Evolutionary conservation across 2,113 vertebrate species (phyloP), one percentile per base, ranked within the genome.

Genomic region (Macquaria australasica): DNA sequence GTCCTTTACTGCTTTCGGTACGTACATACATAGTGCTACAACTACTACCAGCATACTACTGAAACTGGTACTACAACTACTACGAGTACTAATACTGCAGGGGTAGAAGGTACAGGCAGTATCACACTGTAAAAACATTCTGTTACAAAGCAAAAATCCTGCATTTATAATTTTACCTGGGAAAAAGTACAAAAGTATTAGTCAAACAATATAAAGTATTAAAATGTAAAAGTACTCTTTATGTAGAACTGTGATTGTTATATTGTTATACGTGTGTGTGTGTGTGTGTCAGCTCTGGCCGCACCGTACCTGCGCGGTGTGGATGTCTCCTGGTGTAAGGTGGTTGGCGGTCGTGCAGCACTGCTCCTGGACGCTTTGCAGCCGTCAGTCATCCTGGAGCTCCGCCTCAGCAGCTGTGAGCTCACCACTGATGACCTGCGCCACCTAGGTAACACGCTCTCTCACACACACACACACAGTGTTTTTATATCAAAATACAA

Each of bases 271-370:
- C 25, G 11, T 77, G 76, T 58, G 34, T 80, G 63, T 88, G 28
- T 88, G 58, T 72, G 37, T 87, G 59, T 75, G 6, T 84, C 86
- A 99, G 97, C 96, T 20, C 91, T 97, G 69, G 93, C 93, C 4
- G 94, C 94, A 81, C 88, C 95, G 77, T 93, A 94, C 91, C 96
- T 99, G 89, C 90, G 91, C 94, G 92, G 84, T 18, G 74, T 99
- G 88, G 94, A 96, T 84, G 92, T 99, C 66, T 98, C 97, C 79
- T 99, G 97, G 97, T 97, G 97, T 93, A 98, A 98, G 81, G 96
- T 96, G 87, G 95, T 98, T 67, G 96, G 97, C 11, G 97, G 97
- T 50, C 97, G 94, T 78, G 85, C 97, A 84, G 88, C 93, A 50
- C 88, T 96, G 87, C 95, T 98, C 84, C 92, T 96, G 83, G 96